Conservation (phyloP, 2,797 vertebrate species). For the Sparidentex hasta region DNA sequence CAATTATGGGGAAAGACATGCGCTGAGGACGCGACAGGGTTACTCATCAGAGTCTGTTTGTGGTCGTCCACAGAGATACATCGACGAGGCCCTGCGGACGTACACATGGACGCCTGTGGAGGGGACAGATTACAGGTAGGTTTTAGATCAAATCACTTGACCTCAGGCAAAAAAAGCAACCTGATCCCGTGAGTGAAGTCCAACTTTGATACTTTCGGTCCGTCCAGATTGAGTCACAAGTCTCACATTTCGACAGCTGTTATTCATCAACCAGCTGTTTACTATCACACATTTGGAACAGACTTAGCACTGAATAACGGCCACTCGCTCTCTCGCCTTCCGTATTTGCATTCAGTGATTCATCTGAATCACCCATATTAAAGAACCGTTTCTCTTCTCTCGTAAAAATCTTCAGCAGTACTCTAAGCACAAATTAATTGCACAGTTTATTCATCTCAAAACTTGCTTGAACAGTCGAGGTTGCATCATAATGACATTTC, state of each 20-base stretch:
- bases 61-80: conserved; percentile 90
- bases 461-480: conserved; percentile 59
- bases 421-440: conserved; percentile 59
- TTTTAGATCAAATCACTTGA: conserved; percentile 34
- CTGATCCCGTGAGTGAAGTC: conserved; percentile 53
- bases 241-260: conserved; percentile 20
- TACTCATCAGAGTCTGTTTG: conserved; percentile 31
- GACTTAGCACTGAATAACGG: conserved; percentile 24
- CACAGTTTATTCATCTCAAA: conserved; percentile 59
- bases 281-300: background rate
- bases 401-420: conserved; percentile 32
- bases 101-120: conserved; percentile 97
- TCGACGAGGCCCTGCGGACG: conserved; percentile 92
- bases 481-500: conserved; percentile 63
- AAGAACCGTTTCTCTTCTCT: conserved; percentile 26
- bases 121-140: conserved; percentile 98
- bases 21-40: conserved; percentile 13
- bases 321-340: conserved; percentile 21
- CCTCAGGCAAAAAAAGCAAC: conserved; percentile 34
- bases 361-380: conserved; percentile 42
- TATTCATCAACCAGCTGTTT: conserved; percentile 28
- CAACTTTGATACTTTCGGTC: conserved; percentile 24
- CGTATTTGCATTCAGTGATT: conserved; percentile 45
- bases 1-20: conserved; percentile 25
- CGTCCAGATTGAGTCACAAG: background rate